A percentile compares a stretch with the other conserved stretches of the same genome.
These are phyloP conservation scores for Orius laevigatus DNA, from an alignment of 1,140 invertebrate genomes.

Conservation along the genomic window DNA sequence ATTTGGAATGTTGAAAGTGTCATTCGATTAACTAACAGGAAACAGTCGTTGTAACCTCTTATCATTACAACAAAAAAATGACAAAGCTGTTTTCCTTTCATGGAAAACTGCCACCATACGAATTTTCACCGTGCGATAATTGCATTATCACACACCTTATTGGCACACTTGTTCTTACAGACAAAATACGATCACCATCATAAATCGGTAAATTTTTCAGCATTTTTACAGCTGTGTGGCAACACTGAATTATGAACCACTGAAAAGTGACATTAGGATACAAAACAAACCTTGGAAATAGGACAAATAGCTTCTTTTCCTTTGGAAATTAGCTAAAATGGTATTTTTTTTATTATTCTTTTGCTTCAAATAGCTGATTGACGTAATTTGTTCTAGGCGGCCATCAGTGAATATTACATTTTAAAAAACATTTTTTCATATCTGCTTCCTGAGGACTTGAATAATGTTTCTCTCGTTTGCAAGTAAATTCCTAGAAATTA, in stretches of 20 bases:
- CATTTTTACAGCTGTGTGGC: neutral
- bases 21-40: too few relatives aligned
- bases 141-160: too few relatives aligned
- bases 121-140: too few relatives aligned
- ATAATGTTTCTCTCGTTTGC: constrained; percentile 1
- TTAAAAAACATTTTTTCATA: constrained; percentile 4
- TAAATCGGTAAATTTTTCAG: too few relatives aligned
- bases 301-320: neutral
- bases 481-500: neutral
- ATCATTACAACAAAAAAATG: too few relatives aligned
- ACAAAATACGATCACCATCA: too few relatives aligned
- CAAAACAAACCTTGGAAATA: neutral
- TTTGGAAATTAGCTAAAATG: neutral
- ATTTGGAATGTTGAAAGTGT: too few relatives aligned
- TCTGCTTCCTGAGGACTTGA: neutral
- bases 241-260: neutral
- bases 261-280: constrained; percentile 1
- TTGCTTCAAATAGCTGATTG: too few relatives aligned
- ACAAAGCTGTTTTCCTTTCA: too few relatives aligned
- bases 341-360: neutral
- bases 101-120: too few relatives aligned
- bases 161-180: too few relatives aligned
- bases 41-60: too few relatives aligned
- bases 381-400: constrained; percentile 1
- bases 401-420: constrained; percentile 4